A percentile compares a stretch with the other conserved stretches of the same genome.
Evolutionary conservation across 2,888 invertebrate genomes (phyloP).

Genomic region (Aleiodes alternator): DNA sequence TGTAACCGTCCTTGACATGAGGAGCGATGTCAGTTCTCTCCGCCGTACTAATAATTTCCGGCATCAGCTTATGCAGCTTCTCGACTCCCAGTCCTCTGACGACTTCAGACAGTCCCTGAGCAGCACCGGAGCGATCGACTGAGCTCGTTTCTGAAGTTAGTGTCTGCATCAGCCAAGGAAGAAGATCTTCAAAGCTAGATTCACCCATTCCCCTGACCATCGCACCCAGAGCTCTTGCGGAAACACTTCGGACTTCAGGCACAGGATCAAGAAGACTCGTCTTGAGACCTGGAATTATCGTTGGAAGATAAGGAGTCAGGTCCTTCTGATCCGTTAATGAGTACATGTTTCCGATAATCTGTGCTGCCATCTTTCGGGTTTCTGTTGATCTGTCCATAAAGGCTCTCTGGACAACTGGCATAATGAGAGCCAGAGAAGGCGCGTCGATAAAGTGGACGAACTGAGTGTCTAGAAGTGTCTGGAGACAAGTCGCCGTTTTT

Average conservation of each 20-base stretch:
- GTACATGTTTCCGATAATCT: constrained; percentile 99
- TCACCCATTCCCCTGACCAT: constrained; percentile 99
- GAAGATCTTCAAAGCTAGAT: constrained; percentile 94
- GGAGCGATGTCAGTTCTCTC: constrained; percentile 95
- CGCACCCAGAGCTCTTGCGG: constrained; percentile 96
- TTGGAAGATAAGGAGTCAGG: constrained; percentile 95
- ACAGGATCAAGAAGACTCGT: constrained; percentile 97
- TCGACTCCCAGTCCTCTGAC: constrained; percentile 97
- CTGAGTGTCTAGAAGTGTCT: constrained; percentile 94
- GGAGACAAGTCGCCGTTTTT: constrained; percentile 95
- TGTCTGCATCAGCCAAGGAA: constrained; percentile 99
- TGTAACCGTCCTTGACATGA: constrained; percentile 99
- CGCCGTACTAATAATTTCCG: constrained; percentile 95
- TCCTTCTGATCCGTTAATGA: constrained; percentile 99
- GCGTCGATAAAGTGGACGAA: constrained; percentile 99
- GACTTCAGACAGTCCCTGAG: constrained; percentile 97
- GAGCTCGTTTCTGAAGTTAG: constrained; percentile 96
- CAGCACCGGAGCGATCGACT: constrained; percentile 97
- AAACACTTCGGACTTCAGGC: constrained; percentile 96
- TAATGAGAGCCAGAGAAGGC: constrained; percentile 97
- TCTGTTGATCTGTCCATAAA: constrained; percentile 98
- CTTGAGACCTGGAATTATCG: constrained; percentile 97
- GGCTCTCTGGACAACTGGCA: constrained; percentile 99
- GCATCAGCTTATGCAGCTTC: constrained; percentile 97
- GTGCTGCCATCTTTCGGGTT: constrained; percentile 99